Evolutionary conservation across 1,140 invertebrate species (phyloP).

Genomic region (Drosophila pseudoobscura): DNA sequence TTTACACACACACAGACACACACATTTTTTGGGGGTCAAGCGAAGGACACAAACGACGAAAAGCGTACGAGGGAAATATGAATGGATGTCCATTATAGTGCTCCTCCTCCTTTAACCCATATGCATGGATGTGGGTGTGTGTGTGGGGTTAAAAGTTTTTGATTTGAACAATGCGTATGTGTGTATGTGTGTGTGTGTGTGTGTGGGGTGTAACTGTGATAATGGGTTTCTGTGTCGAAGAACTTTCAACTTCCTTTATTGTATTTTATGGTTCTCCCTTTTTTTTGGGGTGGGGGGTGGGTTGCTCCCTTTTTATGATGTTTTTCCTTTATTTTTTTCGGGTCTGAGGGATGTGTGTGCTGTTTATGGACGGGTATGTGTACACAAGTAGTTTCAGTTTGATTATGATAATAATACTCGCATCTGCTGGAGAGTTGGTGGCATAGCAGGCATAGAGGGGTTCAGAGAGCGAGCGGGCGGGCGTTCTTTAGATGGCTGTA

Average conservation of each 20-base stretch:
- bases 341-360: too few relatives aligned
- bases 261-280: slow-evolving; percentile 66
- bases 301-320: slow-evolving; percentile 19
- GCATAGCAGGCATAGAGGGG: slow-evolving; percentile 13
- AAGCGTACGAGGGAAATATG: slow-evolving; percentile 49
- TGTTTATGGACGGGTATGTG: neutral
- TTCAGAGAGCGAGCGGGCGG: neutral
- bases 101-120: neutral
- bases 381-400: slow-evolving; percentile 47
- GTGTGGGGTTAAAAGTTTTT: slow-evolving; percentile 72
- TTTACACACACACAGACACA: slow-evolving; percentile 57
- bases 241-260: slow-evolving; percentile 81
- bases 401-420: slow-evolving; percentile 74
- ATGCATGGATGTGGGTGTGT: too few relatives aligned
- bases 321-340: slow-evolving; percentile 2
- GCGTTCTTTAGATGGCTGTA: slow-evolving; percentile 16
- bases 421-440: slow-evolving; percentile 17
- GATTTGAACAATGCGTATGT: slow-evolving; percentile 63
- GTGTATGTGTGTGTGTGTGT: slow-evolving; percentile 8
- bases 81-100: slow-evolving; percentile 72
- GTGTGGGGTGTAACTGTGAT: slow-evolving; percentile 68
- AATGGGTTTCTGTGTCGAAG: slow-evolving; percentile 79
- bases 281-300: slow-evolving; percentile 23
- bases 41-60: slow-evolving; percentile 57
- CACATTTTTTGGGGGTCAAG: slow-evolving; percentile 70